phyloP scores from a whole-genome alignment of 2,797 vertebrate genomes.

The Karalla daura region DNA sequence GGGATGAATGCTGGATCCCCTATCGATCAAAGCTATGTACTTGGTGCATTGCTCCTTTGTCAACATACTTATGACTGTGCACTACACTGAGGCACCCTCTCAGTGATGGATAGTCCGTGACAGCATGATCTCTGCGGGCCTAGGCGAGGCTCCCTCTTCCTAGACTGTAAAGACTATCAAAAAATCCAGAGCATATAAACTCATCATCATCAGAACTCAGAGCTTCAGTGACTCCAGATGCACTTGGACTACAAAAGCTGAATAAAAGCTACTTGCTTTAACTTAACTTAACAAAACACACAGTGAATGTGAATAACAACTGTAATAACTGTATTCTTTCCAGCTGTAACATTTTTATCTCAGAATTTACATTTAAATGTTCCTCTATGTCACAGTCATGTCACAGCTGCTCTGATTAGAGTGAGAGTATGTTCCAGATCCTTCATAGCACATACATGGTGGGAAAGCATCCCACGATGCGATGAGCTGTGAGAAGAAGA shows the following conservation, averaged over 20 bases:
- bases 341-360: background rate
- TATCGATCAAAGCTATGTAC: conserved; percentile 19
- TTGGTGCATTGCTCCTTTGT: conserved; percentile 15
- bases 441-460: background rate
- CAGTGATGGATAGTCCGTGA: conserved; percentile 50
- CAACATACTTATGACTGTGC: conserved; percentile 26
- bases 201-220: conserved; percentile 71
- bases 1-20: conserved; percentile 8
- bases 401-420: conserved; percentile 18
- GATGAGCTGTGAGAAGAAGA: conserved; percentile 16
- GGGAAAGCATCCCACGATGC: background rate
- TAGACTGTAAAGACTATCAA: conserved; percentile 75
- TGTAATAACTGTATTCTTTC: conserved; percentile 24
- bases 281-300: conserved; percentile 43
- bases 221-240: conserved; percentile 74
- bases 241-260: conserved; percentile 59
- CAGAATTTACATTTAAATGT: conserved; percentile 19
- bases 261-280: conserved; percentile 52
- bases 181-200: conserved; percentile 66
- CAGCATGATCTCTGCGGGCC: conserved; percentile 54
- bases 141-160: conserved; percentile 64
- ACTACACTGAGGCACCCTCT: conserved; percentile 7
- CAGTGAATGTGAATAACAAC: background rate
- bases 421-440: conserved; percentile 7
- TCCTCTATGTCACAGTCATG: background rate